phyloP scores from a whole-genome alignment of 2,888 invertebrate species.

The Eupithecia centaureata region DNA sequence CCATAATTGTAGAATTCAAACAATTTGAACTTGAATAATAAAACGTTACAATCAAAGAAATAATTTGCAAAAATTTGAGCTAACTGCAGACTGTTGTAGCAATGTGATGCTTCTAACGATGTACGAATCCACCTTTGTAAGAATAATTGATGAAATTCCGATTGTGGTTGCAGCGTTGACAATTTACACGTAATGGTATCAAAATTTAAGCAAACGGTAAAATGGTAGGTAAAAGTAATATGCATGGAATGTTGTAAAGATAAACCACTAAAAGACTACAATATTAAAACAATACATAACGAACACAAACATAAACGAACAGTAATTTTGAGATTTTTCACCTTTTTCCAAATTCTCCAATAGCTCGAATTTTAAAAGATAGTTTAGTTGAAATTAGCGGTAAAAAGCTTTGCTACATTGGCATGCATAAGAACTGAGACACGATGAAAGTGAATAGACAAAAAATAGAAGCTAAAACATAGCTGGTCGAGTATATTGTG shows the following conservation, averaged over 20 bases:
- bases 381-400: conserved; percentile 72
- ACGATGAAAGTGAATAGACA: conserved; percentile 57
- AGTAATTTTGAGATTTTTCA: conserved; percentile 59
- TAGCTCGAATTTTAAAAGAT: conserved; percentile 64
- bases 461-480: conserved; percentile 64
- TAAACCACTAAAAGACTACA: conserved; percentile 57
- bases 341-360: conserved; percentile 62
- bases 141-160: conserved; percentile 12
- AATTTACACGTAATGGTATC: conserved; percentile 48
- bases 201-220: conserved; percentile 53
- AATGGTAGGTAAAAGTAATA: conserved; percentile 61
- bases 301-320: conserved; percentile 54
- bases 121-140: not conserved
- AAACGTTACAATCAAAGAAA: too few species aligned
- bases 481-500: conserved; percentile 51
- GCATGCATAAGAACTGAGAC: conserved; percentile 67
- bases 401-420: conserved; percentile 81
- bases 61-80: too few species aligned
- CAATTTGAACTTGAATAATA: too few species aligned
- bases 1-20: conserved; percentile 43
- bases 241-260: conserved; percentile 71
- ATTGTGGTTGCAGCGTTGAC: conserved; percentile 48
- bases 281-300: conserved; percentile 51
- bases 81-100: too few species aligned
- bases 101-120: too few species aligned